Percentiles rank a stretch among this genome's conserved stretches.
Evolutionary conservation across 2,113 vertebrate genomes (phyloP).

Genomic region (Equus quagga): DNA sequence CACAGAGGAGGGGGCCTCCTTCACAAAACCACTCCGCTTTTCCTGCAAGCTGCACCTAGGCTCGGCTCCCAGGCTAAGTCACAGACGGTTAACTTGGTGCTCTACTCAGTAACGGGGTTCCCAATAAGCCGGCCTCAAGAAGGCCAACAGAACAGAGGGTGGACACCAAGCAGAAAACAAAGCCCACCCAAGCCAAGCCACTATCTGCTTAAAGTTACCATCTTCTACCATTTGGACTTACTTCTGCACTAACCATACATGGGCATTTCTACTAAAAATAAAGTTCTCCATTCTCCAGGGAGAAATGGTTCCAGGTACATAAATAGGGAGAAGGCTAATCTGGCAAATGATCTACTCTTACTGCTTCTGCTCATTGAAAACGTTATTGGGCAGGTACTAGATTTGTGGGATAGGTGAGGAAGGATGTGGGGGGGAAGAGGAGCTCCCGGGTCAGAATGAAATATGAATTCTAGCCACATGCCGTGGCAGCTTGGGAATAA

Average conservation of each 20-base stretch:
- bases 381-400: background rate
- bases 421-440: background rate
- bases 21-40: background rate
- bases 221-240: background rate
- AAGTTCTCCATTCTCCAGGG: conserved; percentile 1
- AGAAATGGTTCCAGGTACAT: conserved; percentile 64
- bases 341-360: conserved; percentile 59
- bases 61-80: background rate
- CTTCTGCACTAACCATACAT: conserved; percentile 55
- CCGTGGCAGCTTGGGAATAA: background rate
- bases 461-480: conserved; percentile 51
- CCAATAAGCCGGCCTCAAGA: background rate
- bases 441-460: background rate
- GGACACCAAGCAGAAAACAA: background rate
- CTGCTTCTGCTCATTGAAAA: conserved; percentile 19
- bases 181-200: background rate
- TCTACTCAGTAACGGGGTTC: background rate
- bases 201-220: background rate
- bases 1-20: background rate
- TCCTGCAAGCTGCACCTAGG: background rate
- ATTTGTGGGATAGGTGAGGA: background rate
- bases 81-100: background rate
- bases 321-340: conserved; percentile 42
- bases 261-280: conserved; percentile 24
- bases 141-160: background rate